phyloP scores from a whole-genome alignment of 2,888 invertebrate species.

The Acrocyrtus sp. region DNA sequence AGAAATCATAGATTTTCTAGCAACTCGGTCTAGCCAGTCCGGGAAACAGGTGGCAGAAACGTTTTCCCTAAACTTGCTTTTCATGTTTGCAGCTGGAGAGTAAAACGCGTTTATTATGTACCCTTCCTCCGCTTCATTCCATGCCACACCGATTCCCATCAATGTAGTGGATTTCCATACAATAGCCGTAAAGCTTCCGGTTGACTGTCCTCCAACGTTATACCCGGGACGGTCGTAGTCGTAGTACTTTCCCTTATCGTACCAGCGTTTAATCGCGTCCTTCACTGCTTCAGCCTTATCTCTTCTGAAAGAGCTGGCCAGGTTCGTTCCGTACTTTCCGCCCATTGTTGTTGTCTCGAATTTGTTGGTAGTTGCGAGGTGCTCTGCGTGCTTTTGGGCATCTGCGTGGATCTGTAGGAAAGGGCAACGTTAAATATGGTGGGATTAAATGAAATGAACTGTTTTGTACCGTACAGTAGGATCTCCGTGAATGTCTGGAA shows the following conservation, averaged over 20 bases:
- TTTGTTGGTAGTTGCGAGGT: not conserved
- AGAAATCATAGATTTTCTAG: too few relatives aligned
- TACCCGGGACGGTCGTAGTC: conserved; percentile 25
- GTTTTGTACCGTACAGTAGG: not conserved
- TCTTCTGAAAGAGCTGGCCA: conserved; percentile 17
- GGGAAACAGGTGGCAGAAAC: too few relatives aligned
- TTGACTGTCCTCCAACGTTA: conserved; percentile 13
- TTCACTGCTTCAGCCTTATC: conserved; percentile 20
- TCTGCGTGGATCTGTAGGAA: conserved; percentile 20
- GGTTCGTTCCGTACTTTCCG: conserved; percentile 24
- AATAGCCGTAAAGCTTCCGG: conserved; percentile 17
- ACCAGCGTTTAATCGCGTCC: conserved; percentile 36
- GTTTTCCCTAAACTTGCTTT: conserved; percentile 12
- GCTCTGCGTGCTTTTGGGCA: conserved; percentile 21
- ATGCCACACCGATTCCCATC: conserved; percentile 30
- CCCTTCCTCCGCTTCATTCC: conserved; percentile 10
- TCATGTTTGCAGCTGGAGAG: conserved; percentile 9
- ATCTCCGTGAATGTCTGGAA: not conserved
- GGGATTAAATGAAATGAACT: not conserved
- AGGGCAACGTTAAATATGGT: not conserved
- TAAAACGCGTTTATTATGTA: conserved; percentile 14
- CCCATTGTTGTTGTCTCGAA: conserved; percentile 6
- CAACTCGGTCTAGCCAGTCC: too few relatives aligned
- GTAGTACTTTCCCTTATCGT: conserved; percentile 9
- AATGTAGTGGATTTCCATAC: conserved; percentile 36